These are phyloP conservation scores for Pelvicachromis taeniatus DNA, from an alignment of 2,113 vertebrate species.

Conservation along the genomic window DNA sequence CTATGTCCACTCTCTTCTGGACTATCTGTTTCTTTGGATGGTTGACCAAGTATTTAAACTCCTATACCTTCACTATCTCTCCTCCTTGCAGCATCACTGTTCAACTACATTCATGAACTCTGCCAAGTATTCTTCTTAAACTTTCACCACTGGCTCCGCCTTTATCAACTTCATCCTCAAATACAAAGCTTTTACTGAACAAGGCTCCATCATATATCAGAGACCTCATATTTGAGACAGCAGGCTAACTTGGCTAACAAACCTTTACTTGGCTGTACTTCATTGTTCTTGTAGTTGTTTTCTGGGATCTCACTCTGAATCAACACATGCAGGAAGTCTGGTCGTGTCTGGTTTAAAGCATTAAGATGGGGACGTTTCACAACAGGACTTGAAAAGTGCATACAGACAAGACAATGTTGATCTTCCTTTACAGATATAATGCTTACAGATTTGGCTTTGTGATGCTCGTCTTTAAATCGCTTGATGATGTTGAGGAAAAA, in stretches of 20 bases:
- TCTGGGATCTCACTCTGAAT: constrained; percentile 71
- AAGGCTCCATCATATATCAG: background rate
- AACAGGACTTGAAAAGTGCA: background rate
- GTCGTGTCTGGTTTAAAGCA: background rate
- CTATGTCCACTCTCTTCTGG: background rate
- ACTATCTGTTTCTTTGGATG: background rate
- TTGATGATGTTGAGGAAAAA: constrained; percentile 47
- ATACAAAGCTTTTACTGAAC: background rate
- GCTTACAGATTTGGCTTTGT: constrained; percentile 10
- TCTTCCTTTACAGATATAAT: background rate
- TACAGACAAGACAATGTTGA: background rate
- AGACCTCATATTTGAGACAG: background rate
- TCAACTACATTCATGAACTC: background rate
- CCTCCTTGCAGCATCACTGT: background rate
- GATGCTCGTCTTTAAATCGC: constrained; percentile 44
- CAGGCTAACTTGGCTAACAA: background rate
- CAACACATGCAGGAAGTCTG: constrained; percentile 85
- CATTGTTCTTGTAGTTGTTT: background rate
- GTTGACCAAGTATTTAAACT: background rate
- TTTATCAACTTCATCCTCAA: background rate
- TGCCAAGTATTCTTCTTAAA: background rate
- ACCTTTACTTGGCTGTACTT: constrained; percentile 11
- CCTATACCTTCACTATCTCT: background rate
- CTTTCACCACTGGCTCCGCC: too few species aligned
- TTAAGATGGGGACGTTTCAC: background rate